A percentile compares a stretch with the other conserved stretches of the same genome.
These are phyloP conservation scores for Pipistrellus kuhlii DNA, from an alignment of 2,797 vertebrate genomes.

Conservation along the genomic window DNA sequence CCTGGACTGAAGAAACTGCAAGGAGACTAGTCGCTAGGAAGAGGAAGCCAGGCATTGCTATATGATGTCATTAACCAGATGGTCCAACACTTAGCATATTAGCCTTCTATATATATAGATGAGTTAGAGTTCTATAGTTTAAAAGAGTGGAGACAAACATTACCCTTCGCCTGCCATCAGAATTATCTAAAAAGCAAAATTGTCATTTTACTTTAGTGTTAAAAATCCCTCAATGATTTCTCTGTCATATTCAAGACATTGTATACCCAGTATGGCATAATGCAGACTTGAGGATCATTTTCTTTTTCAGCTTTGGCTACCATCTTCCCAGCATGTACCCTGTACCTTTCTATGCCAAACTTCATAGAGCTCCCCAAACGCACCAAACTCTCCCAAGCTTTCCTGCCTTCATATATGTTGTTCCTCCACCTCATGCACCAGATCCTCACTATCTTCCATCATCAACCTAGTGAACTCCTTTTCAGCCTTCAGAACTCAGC, in stretches of 20 bases:
- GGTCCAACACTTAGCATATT: too few relatives aligned
- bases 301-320: neutral
- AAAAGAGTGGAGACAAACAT: neutral
- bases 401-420: neutral
- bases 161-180: neutral
- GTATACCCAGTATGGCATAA: neutral
- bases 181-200: neutral
- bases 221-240: neutral
- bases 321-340: neutral
- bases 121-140: neutral
- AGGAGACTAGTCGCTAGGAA: too few relatives aligned
- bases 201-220: neutral
- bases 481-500: neutral
- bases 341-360: neutral
- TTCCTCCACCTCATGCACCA: neutral
- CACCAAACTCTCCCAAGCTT: neutral
- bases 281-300: neutral
- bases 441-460: neutral
- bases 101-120: neutral
- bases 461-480: neutral
- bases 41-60: too few relatives aligned
- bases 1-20: too few relatives aligned
- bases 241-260: neutral
- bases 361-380: neutral
- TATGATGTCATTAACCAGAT: too few relatives aligned